phyloP scores from a whole-genome alignment of 64 coral and sea anemone genomes.

The Cladopsammia gracilis region DNA sequence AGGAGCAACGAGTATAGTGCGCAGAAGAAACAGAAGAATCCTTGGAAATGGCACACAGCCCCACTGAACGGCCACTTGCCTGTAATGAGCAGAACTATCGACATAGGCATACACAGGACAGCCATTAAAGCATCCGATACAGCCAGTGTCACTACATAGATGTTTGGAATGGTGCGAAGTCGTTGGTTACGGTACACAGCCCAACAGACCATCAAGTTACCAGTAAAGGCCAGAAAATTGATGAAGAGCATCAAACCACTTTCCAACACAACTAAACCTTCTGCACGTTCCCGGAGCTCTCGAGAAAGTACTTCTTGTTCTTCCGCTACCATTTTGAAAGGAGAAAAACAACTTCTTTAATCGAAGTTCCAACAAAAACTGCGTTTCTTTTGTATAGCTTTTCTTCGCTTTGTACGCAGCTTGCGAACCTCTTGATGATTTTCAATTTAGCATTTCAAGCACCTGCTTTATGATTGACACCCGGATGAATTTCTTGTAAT shows the following conservation, averaged over 20 bases:
- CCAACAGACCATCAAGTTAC: slow-evolving; percentile 79
- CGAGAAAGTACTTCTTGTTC: slow-evolving; percentile 8
- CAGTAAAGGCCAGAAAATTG: slow-evolving; percentile 47
- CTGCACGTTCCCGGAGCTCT: background rate
- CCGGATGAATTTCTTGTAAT: background rate
- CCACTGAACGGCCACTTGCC: slow-evolving; percentile 12
- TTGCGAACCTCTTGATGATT: too few relatives aligned
- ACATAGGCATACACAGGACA: slow-evolving; percentile 58
- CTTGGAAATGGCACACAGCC: slow-evolving; percentile 73
- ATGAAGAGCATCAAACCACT: slow-evolving; percentile 47
- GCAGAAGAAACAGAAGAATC: slow-evolving; percentile 68
- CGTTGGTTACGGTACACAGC: slow-evolving; percentile 63
- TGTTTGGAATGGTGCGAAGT: slow-evolving; percentile 70
- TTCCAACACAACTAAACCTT: slow-evolving; percentile 52
- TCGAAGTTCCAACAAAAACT: background rate
- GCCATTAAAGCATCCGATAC: slow-evolving; percentile 81
- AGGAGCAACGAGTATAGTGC: slow-evolving; percentile 60
- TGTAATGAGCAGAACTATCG: slow-evolving; percentile 40
- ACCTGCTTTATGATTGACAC: background rate
- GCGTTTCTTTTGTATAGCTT: background rate
- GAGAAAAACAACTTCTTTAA: background rate
- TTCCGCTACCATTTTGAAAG: background rate
- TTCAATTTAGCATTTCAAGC: background rate
- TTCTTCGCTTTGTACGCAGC: too few relatives aligned
- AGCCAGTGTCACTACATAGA: slow-evolving; percentile 60